Conservation (phyloP, 2,113 vertebrate genomes). For the human region DNA sequence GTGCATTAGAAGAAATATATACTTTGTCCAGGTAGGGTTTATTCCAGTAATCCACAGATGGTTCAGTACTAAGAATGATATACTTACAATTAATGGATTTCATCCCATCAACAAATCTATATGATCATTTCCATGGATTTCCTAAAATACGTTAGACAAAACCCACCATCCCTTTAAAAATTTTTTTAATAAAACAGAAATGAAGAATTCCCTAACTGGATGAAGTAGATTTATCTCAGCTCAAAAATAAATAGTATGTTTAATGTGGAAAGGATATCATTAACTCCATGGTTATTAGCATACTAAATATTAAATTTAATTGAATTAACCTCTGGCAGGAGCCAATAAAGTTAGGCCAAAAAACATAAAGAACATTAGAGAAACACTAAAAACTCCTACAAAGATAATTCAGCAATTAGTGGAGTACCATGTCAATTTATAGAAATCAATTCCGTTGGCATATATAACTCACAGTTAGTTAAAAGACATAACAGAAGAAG, state of each 20-base stretch:
- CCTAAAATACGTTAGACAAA: not conserved
- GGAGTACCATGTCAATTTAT: not conserved
- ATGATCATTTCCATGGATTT: not conserved
- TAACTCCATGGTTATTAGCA: not conserved
- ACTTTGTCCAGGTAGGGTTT: not conserved
- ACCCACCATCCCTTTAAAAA: not conserved
- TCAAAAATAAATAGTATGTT: constrained; percentile 22
- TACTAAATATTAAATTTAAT: not conserved
- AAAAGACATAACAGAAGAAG: constrained; percentile 3
- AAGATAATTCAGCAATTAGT: constrained; percentile 16
- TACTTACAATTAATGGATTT: not conserved
- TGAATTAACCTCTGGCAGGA: not conserved
- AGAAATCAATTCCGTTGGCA: constrained; percentile 2
- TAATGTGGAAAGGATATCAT: not conserved
- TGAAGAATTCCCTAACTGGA: constrained; percentile 14
- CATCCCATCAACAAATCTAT: not conserved
- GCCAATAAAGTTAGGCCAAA: not conserved
- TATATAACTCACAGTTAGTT: not conserved
- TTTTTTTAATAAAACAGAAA: constrained; percentile 5
- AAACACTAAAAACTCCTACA: constrained; percentile 24
- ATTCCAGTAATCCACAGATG: not conserved
- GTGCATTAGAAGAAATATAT: not conserved
- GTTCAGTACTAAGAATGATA: not conserved
- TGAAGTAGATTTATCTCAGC: not conserved
- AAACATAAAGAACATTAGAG: not conserved